phyloP scores from a whole-genome alignment of 2,888 invertebrate genomes.

The Cosmopolites sordidus region DNA sequence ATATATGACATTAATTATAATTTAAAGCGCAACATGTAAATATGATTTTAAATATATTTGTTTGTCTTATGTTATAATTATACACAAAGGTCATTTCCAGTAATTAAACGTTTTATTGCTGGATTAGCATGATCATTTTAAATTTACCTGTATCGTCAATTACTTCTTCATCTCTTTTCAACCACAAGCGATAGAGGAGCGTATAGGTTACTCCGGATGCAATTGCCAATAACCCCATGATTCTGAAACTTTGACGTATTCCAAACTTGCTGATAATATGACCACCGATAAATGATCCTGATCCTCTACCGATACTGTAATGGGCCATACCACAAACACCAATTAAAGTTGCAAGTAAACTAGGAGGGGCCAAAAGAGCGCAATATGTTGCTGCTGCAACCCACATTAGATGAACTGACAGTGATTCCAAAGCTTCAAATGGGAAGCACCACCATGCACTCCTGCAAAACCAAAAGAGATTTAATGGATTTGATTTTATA shows the following conservation, averaged over 20 bases:
- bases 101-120: not conserved
- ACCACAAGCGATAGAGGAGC: conserved; percentile 66
- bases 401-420: conserved; percentile 86
- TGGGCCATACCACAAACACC: conserved; percentile 85
- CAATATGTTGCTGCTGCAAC: conserved; percentile 87
- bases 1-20: too few relatives aligned
- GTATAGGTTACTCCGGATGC: conserved; percentile 68
- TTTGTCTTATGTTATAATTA: too few relatives aligned
- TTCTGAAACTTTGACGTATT: conserved; percentile 71
- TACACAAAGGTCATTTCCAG: not conserved
- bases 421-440: conserved; percentile 80
- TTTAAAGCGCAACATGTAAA: too few relatives aligned
- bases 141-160: conserved; percentile 19
- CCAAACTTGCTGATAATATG: conserved; percentile 70
- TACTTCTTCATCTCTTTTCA: conserved; percentile 51
- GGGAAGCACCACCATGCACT: conserved; percentile 88
- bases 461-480: too few relatives aligned
- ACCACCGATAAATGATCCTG: conserved; percentile 77
- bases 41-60: too few relatives aligned
- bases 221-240: conserved; percentile 73
- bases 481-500: not conserved
- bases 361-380: conserved; percentile 77
- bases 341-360: conserved; percentile 77
- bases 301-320: conserved; percentile 80
- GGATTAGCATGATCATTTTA: not conserved